Percentiles rank a stretch among this genome's conserved stretches.
Conservation (phyloP, 2,888 invertebrate genomes). For the Calameuta idolon region DNA sequence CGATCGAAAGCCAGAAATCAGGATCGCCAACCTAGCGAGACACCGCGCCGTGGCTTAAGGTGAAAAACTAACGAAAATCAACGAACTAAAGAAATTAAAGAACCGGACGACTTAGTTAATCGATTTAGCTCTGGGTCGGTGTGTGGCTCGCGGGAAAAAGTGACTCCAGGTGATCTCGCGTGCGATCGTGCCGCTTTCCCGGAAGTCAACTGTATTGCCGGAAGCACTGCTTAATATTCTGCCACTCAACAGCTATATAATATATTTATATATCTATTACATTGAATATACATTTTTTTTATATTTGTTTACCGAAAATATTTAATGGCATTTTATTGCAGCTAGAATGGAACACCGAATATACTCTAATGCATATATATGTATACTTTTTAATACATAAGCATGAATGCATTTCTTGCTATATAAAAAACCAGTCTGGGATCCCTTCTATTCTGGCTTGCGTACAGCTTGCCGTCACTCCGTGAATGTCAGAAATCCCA, state of each 20-base stretch:
- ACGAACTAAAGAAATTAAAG: slow-evolving; percentile 15
- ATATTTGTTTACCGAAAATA: background rate
- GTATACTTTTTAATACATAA: background rate
- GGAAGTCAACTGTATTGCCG: background rate
- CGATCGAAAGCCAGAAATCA: slow-evolving; percentile 29
- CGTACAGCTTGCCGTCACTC: background rate
- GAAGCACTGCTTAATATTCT: background rate
- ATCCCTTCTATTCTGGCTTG: background rate
- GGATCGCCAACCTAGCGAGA: slow-evolving; percentile 50
- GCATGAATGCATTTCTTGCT: background rate
- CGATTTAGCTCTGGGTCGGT: slow-evolving; percentile 14
- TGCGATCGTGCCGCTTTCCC: background rate
- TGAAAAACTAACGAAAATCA: slow-evolving; percentile 31
- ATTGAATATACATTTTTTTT: background rate
- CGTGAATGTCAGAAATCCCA: slow-evolving; percentile 24
- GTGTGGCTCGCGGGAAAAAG: slow-evolving; percentile 15
- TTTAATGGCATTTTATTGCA: no score
- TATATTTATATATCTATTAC: background rate
- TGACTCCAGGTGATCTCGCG: background rate
- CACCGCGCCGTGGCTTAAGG: slow-evolving; percentile 27
- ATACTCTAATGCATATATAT: no score
- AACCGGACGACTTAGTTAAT: slow-evolving; percentile 22
- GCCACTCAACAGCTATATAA: background rate
- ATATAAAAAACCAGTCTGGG: background rate
- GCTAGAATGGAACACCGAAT: no score